Base-by-base conservation (phyloP, 2,888 invertebrate genomes). In the Sussaba pulchella region DNA sequence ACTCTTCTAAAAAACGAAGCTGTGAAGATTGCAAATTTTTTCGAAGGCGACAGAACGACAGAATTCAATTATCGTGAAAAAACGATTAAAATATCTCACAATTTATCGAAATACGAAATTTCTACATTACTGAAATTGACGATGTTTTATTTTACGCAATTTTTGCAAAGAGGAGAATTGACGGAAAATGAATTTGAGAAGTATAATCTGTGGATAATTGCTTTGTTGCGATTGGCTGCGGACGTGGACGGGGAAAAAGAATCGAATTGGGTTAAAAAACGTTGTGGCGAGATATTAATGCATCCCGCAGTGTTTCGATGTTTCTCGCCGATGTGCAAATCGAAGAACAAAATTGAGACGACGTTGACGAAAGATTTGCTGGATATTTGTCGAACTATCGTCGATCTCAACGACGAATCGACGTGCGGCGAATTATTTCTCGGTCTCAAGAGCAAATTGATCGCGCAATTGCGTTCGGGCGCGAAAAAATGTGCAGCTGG, bases 361-460 rank as follows among this genome's bases (percentile, higher is more conserved):
- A 83, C 88, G 75, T 81, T 90, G n/a, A 93, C 92, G 0, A 83
- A 82, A 10, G 89, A 91, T 24, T 69, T 93, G 2, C 52, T 88
- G 14, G 82, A 87, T 14, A 76, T 91, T 73, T 87, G 85, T 50
- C 72, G 83, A 54, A 66, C 81, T 39, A 81, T 89, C 41, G 79
- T 82, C 24, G 69, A 86, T 31, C 84, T 89, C 24, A 78, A 83
- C 36, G 67, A 84, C 12, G 80, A 84, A 50, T 26, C 47, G 41
- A 67, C 73, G 26, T 24, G n/a, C n/a, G n/a, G n/a, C n/a, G n/a
- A n/a, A n/a, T n/a, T 89, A 78, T 88, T 95, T 17, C 92, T 92
- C 67, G 92, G 93, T 1, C 95, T 93, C 84, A 93, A 93, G 86
- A 92, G 93, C 75, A 95, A 94, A 88, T 93, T 95, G 80, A 92